Evolutionary conservation across 2,113 vertebrate species (phyloP), one percentile per base, ranked within the genome.

Genomic region (Misgurnus anguillicaudatus): DNA sequence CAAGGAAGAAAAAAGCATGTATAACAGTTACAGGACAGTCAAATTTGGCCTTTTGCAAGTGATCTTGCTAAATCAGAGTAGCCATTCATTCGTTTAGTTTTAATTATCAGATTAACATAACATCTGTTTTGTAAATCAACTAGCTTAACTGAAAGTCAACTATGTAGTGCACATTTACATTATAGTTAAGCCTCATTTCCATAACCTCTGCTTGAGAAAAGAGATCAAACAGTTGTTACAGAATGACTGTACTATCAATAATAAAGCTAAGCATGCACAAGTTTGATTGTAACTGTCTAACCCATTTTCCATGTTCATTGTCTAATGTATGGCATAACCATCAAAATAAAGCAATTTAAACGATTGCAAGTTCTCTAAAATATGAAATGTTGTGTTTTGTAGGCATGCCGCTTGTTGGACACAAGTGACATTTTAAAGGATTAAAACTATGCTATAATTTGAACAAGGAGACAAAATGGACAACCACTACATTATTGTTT

Each of bases 261-360:
- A 75, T 78, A 72, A 83, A 81, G 68, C 42, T 75, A 72, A 68
- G 78, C 73, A 84, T 84, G 84, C n/a, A 78, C 41, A 55, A 57
- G 62, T 9, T 61, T 79, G 41, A 66, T 67, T 66, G 66, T 71
- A 58, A 79, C 70, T 61, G 31, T 75, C 62, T 75, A 64, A 55
- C n/a, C 16, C 11, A 17, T 79, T 58, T 68, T 78, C 39, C 66
- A 76, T 36, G 17, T 61, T 31, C 58, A 41, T 55, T 24, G 38
- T 74, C 39, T 13, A 7, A 47, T 58, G 9, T 47, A 64, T 64
- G 19, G n/a, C 70, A 73, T 14, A 68, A 31, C 5, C 36, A 74
- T 24, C 6, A 65, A 80, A 45, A n/a, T 38, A 17, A 48, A 67
- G 64, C 24, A 31, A 31, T 31, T 31, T n/a, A 14, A 73, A 60